Evolutionary conservation across 2,797 vertebrate genomes (phyloP).

Genomic region (Remorina albescens): DNA sequence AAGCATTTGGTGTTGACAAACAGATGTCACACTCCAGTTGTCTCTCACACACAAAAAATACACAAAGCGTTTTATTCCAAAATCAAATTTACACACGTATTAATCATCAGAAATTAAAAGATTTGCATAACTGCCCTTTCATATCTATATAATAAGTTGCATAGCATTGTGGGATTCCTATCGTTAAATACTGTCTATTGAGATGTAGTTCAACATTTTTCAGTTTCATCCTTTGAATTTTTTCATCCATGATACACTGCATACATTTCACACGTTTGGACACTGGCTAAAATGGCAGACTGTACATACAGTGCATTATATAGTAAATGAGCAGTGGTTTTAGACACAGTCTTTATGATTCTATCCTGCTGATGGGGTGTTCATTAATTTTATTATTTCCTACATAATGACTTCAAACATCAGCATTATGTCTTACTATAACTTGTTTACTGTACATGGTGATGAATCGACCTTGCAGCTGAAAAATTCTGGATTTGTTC

Average conservation of each 20-base stretch:
- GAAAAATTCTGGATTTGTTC: constrained; percentile 1
- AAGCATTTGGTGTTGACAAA: background rate
- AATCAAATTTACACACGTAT: background rate
- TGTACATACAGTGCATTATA: background rate
- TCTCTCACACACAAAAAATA: background rate
- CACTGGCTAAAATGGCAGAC: background rate
- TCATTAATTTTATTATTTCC: background rate
- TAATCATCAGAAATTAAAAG: background rate
- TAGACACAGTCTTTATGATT: too few species aligned
- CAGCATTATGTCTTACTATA: background rate
- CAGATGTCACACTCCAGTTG: background rate
- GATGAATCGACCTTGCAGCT: background rate
- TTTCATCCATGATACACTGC: background rate
- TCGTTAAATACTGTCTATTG: background rate
- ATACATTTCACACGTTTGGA: background rate
- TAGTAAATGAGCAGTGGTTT: background rate
- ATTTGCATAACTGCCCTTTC: too few species aligned
- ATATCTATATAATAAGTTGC: background rate
- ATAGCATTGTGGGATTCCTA: background rate
- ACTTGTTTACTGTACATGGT: background rate
- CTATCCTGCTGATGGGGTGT: too few species aligned
- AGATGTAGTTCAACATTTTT: background rate
- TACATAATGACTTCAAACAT: background rate
- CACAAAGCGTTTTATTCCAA: background rate
- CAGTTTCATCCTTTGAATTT: background rate